Conservation (phyloP, 1,140 invertebrate genomes). For the Drosophila guanche region DNA sequence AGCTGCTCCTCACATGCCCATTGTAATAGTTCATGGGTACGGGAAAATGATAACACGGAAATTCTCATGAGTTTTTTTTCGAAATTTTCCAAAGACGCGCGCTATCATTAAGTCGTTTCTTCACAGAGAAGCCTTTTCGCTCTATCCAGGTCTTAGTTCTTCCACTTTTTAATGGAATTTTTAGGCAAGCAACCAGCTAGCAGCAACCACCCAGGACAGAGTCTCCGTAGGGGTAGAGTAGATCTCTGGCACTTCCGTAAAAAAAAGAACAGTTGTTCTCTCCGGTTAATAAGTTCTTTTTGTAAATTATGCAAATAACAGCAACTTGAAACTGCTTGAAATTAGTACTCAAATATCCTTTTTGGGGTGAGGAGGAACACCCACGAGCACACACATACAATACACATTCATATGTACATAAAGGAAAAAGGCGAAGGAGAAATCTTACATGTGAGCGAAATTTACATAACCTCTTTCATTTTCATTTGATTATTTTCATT, state of each 20-base stretch:
- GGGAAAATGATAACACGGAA: too few relatives aligned
- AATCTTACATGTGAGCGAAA: slow-evolving; percentile 47
- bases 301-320: slow-evolving; percentile 69
- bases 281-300: slow-evolving; percentile 46
- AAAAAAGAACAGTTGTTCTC: background rate
- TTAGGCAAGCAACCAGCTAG: too few relatives aligned
- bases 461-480: slow-evolving; percentile 77
- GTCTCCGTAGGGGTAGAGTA: too few relatives aligned
- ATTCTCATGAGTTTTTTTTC: too few relatives aligned
- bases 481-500: slow-evolving; percentile 77
- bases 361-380: background rate
- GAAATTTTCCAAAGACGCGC: too few relatives aligned
- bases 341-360: slow-evolving; percentile 55
- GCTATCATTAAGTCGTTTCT: too few relatives aligned
- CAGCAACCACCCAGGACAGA: too few relatives aligned
- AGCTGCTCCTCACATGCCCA: slow-evolving; percentile 1
- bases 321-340: slow-evolving; percentile 33
- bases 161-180: too few relatives aligned
- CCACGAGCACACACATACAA: background rate
- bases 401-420: background rate
- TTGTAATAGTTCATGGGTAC: too few relatives aligned
- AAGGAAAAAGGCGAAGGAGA: background rate
- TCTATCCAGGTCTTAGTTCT: too few relatives aligned
- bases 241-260: too few relatives aligned
- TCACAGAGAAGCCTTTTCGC: too few relatives aligned